A percentile compares a stretch with the other conserved stretches of the same genome.
These are phyloP conservation scores for Arothron firmamentum DNA, from an alignment of 2,113 vertebrate species.

Conservation along the genomic window DNA sequence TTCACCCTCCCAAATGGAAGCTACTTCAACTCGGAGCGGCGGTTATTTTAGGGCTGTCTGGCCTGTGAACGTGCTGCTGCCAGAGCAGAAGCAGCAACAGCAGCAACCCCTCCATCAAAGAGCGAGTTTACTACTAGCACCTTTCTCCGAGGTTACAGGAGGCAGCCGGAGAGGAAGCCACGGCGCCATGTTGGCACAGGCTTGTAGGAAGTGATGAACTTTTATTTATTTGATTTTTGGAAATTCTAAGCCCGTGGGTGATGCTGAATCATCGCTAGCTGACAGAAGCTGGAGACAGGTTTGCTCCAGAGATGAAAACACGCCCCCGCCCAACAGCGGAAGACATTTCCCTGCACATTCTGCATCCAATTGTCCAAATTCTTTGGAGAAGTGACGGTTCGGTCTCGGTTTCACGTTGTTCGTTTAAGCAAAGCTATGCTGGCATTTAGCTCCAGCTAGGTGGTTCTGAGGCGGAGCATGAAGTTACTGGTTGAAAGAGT, in stretches of 20 bases:
- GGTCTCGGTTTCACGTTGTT: too few species aligned
- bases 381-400: too few species aligned
- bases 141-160: conserved; percentile 17
- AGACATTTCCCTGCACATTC: too few species aligned
- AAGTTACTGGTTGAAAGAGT: too few species aligned
- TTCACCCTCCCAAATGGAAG: too few species aligned
- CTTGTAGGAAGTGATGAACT: conserved; percentile 38
- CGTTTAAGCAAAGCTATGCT: too few species aligned
- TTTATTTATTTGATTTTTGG: conserved; percentile 7
- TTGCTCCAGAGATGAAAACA: too few species aligned
- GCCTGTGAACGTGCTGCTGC: conserved; percentile 12
- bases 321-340: too few species aligned
- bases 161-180: conserved; percentile 17
- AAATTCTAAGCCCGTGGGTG: conserved; percentile 13
- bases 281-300: background rate
- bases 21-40: too few species aligned
- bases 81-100: conserved; percentile 9
- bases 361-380: too few species aligned
- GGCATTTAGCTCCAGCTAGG: too few species aligned
- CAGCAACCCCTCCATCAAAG: conserved; percentile 34
- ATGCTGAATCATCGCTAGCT: conserved; percentile 31
- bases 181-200: conserved; percentile 13
- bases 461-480: too few species aligned
- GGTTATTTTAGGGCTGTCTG: conserved; percentile 9
- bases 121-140: conserved; percentile 14